Evolutionary conservation across 2,888 invertebrate genomes (phyloP), one percentile per base, ranked within the genome.

Genomic region (Spisula subtruncata): DNA sequence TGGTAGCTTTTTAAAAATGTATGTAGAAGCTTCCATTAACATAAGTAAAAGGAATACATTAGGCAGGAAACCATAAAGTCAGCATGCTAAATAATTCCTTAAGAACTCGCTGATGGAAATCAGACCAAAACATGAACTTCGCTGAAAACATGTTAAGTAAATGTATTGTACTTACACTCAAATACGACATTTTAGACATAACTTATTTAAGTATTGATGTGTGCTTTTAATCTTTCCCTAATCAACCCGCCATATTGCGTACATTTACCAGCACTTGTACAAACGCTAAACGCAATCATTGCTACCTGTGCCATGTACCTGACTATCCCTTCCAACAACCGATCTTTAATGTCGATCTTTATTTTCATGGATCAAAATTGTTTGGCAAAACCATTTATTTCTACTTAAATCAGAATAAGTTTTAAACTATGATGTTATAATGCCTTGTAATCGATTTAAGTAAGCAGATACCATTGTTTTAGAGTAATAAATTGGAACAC

Each of bases 31-130:
- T 20, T 10, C 1, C 46, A 71, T 46, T 66, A 25, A 83, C 66
- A 71, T 66, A 71, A 46, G 25, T 83, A 83, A 83, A 83, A 83
- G 35, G 83, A 83, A 83, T 83, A 35, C 83, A 83, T 83, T 83
- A 83, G 12, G n/a, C 60, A 0, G 2, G 8, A 0, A 4, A 32
- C 18, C 75, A 35, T 75, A 14, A 75, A 75, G 75, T 75, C 35
- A 35, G 75, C 6, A 75, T 75, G 25, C 32, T 75, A 35, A 35
- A 75, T 35, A 35, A 75, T 75, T 75, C 75, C 20, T 14, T 75
- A 16, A 75, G 75, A 35, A 75, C 35, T 75, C 75, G 16, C 35
- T 75, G 35, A 75, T 35, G 32, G 10, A 14, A 32, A 75, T 35
- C 60, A 6, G 25, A 25, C 51, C 25, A 66, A 12, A 25, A 20